A percentile compares a stretch with the other conserved stretches of the same genome.
phyloP scores from a whole-genome alignment of 2,797 vertebrate species.

The Aselliscus stoliczkanus region DNA sequence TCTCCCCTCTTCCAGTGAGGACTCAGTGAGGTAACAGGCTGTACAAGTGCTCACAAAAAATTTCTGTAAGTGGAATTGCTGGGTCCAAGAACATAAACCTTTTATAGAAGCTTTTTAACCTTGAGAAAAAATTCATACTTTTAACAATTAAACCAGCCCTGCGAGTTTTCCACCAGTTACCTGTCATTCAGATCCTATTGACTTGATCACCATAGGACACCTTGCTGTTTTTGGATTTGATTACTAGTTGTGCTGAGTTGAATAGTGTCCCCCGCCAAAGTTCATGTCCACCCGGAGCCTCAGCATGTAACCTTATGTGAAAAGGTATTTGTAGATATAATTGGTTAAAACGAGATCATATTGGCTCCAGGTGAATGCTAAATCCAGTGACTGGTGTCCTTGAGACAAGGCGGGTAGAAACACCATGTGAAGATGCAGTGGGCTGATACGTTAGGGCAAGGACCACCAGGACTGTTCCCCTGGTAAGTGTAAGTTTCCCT shows the following conservation, averaged over 20 bases:
- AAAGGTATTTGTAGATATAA: not conserved
- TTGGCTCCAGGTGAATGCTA: not conserved
- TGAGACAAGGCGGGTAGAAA: not conserved
- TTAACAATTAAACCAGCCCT: not conserved
- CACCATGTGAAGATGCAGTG: fast-evolving
- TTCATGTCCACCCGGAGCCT: not conserved
- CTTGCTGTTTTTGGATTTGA: not conserved
- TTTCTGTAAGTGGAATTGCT: not conserved
- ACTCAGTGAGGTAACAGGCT: not conserved
- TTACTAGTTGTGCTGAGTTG: not conserved
- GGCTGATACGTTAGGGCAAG: not conserved
- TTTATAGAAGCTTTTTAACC: not conserved
- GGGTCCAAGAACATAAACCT: not conserved
- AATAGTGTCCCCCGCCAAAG: not conserved
- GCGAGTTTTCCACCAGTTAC: not conserved
- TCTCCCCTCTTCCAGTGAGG: not conserved
- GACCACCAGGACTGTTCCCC: too few relatives aligned
- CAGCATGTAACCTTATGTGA: too few relatives aligned
- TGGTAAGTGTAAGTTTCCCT: too few relatives aligned
- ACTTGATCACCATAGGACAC: not conserved
- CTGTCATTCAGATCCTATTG: not conserved
- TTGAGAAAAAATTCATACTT: not conserved
- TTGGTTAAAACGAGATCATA: not conserved
- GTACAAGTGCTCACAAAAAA: not conserved
- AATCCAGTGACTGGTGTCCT: not conserved